These are phyloP conservation scores for Autographa gamma DNA, from an alignment of 2,888 invertebrate genomes.

Conservation along the genomic window DNA sequence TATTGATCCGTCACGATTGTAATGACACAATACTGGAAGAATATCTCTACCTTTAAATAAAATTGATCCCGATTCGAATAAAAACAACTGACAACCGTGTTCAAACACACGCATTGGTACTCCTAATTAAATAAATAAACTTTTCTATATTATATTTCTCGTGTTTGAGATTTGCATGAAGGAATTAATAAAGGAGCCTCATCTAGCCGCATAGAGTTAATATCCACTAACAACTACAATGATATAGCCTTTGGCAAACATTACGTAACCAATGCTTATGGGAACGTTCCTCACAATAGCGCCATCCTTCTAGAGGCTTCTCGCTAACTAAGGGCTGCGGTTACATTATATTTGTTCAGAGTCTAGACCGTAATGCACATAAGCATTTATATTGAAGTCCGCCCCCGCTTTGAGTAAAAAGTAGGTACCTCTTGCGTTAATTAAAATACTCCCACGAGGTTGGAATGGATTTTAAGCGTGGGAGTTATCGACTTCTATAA, in stretches of 20 bases:
- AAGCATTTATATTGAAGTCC: not conserved
- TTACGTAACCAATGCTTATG: not conserved
- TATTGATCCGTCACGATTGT: conserved; percentile 65
- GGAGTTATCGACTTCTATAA: too few species aligned
- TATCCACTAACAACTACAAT: not conserved
- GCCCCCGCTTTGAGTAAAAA: not conserved
- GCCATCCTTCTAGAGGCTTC: not conserved
- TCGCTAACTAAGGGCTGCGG: not conserved
- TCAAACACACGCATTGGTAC: too few species aligned
- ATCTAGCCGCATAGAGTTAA: not conserved
- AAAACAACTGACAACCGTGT: not conserved
- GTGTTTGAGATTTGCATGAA: too few species aligned
- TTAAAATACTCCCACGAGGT: too few species aligned
- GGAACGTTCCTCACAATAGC: not conserved
- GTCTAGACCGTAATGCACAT: not conserved
- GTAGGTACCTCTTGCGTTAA: not conserved
- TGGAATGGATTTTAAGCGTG: too few species aligned
- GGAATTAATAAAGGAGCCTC: too few species aligned
- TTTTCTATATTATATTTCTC: too few species aligned
- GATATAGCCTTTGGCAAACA: not conserved
- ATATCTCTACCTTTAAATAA: not conserved
- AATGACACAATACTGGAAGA: conserved; percentile 15
- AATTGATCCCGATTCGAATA: not conserved
- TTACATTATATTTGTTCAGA: not conserved
- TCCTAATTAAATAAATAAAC: too few species aligned